These are phyloP conservation scores for Narcine bancroftii DNA, from an alignment of 2,113 vertebrate genomes.

Conservation along the genomic window DNA sequence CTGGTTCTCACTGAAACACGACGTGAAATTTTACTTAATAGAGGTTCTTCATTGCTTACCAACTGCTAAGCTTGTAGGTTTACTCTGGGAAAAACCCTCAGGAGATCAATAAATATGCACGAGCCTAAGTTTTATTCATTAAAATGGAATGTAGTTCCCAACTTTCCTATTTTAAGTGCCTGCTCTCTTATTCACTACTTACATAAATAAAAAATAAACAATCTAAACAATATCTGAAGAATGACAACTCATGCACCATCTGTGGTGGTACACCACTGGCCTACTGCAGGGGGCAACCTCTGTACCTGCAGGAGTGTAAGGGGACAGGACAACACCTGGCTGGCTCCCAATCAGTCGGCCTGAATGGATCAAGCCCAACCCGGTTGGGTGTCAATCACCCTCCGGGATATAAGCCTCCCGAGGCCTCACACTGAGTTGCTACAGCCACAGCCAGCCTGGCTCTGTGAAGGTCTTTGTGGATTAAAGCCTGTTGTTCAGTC, in stretches of 20 bases:
- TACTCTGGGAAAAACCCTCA: background rate
- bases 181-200: background rate
- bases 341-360: too few species aligned
- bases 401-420: too few species aligned
- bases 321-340: too few species aligned
- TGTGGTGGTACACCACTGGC: too few species aligned
- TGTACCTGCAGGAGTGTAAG: too few species aligned
- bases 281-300: too few species aligned
- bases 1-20: background rate
- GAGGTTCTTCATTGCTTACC: constrained; percentile 1
- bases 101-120: background rate
- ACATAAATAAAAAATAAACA: background rate
- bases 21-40: background rate
- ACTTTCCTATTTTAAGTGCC: background rate
- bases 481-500: too few species aligned
- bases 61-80: background rate
- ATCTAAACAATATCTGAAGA: background rate
- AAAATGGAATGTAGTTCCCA: background rate
- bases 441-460: too few species aligned
- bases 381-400: too few species aligned
- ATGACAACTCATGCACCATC: background rate
- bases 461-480: too few species aligned
- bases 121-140: constrained; percentile 11
- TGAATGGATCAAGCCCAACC: too few species aligned
- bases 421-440: too few species aligned